A percentile compares a stretch with the other conserved stretches of the same genome.
Evolutionary conservation across 2,888 invertebrate species (phyloP).

Genomic region (Xylota segnis): DNA sequence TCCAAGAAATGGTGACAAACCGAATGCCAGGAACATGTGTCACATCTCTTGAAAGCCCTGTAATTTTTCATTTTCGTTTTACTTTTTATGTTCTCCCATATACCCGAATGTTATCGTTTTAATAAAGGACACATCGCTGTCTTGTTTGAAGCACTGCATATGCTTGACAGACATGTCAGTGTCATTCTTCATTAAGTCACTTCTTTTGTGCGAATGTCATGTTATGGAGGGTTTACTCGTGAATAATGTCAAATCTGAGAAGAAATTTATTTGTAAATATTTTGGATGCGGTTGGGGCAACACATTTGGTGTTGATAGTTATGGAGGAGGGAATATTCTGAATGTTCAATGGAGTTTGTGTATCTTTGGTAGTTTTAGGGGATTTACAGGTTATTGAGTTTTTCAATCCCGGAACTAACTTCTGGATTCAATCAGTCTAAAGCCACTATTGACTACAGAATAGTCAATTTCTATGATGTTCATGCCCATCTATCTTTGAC

Average conservation of each 20-base stretch:
- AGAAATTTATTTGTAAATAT: neutral
- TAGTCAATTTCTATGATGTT: too few relatives aligned
- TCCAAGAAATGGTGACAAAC: slow-evolving; percentile 3
- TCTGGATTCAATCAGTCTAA: too few relatives aligned
- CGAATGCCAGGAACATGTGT: slow-evolving; percentile 30
- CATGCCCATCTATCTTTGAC: too few relatives aligned
- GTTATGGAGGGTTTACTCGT: neutral
- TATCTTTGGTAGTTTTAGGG: too few relatives aligned
- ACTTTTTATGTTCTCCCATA: neutral
- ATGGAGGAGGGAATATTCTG: too few relatives aligned
- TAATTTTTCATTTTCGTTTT: slow-evolving; percentile 1
- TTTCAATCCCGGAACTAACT: too few relatives aligned
- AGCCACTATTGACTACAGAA: too few relatives aligned
- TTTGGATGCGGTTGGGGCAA: neutral
- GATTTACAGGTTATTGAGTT: too few relatives aligned
- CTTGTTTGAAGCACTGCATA: slow-evolving; percentile 27
- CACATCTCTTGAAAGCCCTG: slow-evolving; percentile 3
- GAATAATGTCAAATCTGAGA: slow-evolving; percentile 9
- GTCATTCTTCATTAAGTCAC: slow-evolving; percentile 26
- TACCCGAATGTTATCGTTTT: slow-evolving; percentile 18
- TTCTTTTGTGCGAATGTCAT: neutral
- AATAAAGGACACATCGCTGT: slow-evolving; percentile 3
- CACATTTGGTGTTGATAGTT: neutral
- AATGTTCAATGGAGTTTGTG: too few relatives aligned
- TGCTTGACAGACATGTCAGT: slow-evolving; percentile 32